A percentile compares a stretch with the other conserved stretches of the same genome.
Evolutionary conservation across 2,113 vertebrate species (phyloP).

Genomic region (Pan troglodytes): NHGRI_mPanTro3-v2.1_pri NC_072403.2:60446501-60447000

Average conservation of each 20-base stretch:
- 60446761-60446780: too few relatives aligned
- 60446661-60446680: not conserved
- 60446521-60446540: not conserved
- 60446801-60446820: not conserved
- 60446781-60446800: not conserved
- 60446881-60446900: not conserved
- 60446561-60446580: not conserved
- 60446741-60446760: not conserved
- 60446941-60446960: not conserved
- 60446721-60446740: not conserved
- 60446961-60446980: not conserved
- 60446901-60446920: not conserved
- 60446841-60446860: not conserved
- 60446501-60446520: not conserved
- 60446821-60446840: not conserved
- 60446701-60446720: not conserved
- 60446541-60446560: not conserved
- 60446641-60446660: not conserved
- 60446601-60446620: not conserved
- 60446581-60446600: not conserved
- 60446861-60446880: not conserved
- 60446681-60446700: not conserved
- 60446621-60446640: not conserved
- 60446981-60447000: not conserved
- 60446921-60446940: not conserved